These are phyloP conservation scores for Caenorhabditis sinica DNA, from an alignment of 2,888 invertebrate genomes.

Conservation along the genomic window DNA sequence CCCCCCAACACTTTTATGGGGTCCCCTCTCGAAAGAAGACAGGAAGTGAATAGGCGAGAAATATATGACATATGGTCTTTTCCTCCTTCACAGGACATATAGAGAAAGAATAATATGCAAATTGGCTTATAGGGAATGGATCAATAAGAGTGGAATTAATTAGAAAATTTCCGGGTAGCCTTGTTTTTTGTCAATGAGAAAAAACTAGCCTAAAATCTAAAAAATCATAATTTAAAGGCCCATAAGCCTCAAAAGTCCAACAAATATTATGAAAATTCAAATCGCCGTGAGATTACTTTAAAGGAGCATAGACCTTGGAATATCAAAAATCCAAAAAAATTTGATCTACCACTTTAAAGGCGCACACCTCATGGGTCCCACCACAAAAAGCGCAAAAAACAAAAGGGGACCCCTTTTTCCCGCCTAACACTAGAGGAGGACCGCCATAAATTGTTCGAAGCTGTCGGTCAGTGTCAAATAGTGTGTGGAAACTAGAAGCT, in stretches of 20 bases:
- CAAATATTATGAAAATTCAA: too few relatives aligned
- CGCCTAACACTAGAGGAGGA: background rate
- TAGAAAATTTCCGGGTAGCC: conserved; percentile 17
- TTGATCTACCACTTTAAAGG: too few relatives aligned
- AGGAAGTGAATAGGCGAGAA: conserved; percentile 18
- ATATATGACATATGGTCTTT: conserved; percentile 56
- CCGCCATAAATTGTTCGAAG: conserved; percentile 41
- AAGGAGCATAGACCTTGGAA: too few relatives aligned
- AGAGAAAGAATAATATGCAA: conserved; percentile 32
- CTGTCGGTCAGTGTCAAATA: conserved; percentile 39
- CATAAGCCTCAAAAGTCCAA: too few relatives aligned
- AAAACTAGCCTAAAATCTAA: too few relatives aligned
- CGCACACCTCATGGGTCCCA: too few relatives aligned
- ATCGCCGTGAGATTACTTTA: too few relatives aligned
- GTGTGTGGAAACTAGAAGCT: conserved; percentile 45
- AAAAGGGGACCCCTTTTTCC: background rate
- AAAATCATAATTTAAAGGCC: too few relatives aligned
- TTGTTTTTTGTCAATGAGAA: background rate
- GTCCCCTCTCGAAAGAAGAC: background rate
- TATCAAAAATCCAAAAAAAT: too few relatives aligned
- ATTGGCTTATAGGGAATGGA: conserved; percentile 4
- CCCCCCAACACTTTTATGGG: background rate
- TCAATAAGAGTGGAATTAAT: conserved; percentile 41
- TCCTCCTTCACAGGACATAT: background rate
- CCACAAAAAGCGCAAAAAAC: too few relatives aligned